These are phyloP conservation scores for Drosophila anceps DNA, from an alignment of 2,888 invertebrate species.

Conservation along the genomic window DNA sequence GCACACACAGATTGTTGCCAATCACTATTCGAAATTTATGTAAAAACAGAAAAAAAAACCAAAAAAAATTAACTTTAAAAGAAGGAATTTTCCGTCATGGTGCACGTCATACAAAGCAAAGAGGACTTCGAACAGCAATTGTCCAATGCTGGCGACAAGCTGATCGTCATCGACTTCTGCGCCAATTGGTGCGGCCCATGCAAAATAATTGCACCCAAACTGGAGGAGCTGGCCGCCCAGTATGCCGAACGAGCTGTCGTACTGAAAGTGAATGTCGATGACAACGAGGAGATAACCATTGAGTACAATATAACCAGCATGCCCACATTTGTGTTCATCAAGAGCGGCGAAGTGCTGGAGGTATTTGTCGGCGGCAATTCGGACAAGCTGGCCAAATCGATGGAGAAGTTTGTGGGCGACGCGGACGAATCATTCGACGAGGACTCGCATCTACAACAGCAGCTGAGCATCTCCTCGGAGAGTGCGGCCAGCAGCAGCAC, in stretches of 20 bases:
- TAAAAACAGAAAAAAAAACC: not conserved
- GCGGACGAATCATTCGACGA: conserved; percentile 24
- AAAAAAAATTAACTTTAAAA: not conserved
- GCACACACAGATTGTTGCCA: not conserved
- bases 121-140: conserved; percentile 90
- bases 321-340: conserved; percentile 96
- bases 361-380: conserved; percentile 92
- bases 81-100: conserved; percentile 47
- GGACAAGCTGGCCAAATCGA: conserved; percentile 89
- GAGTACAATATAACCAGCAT: conserved; percentile 93
- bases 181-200: conserved; percentile 97
- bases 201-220: conserved; percentile 93
- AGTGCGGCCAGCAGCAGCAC: conserved; percentile 7
- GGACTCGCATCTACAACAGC: not conserved
- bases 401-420: conserved; percentile 86
- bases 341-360: conserved; percentile 89
- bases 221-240: conserved; percentile 89
- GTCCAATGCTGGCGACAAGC: conserved; percentile 90
- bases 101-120: conserved; percentile 82
- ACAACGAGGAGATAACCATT: conserved; percentile 92
- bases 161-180: conserved; percentile 95
- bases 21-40: conserved; percentile 19
- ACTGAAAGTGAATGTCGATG: conserved; percentile 91
- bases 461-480: conserved; percentile 1
- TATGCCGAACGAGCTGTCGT: conserved; percentile 86